Evolutionary conservation across 2,888 invertebrate species (phyloP).

Genomic region (Meganola albula): DNA sequence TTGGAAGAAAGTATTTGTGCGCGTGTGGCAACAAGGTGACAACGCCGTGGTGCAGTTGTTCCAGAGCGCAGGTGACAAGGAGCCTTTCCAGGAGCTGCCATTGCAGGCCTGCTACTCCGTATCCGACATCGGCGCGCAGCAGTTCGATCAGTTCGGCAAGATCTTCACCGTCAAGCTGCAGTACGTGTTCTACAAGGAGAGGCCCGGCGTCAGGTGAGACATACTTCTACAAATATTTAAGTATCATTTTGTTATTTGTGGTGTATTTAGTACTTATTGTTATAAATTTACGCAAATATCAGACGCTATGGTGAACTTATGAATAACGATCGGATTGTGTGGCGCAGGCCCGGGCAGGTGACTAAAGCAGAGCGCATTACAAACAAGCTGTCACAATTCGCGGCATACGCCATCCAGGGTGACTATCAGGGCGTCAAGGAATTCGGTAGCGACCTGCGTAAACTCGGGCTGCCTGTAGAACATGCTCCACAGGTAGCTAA

Average conservation of each 20-base stretch:
- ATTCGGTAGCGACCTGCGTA: conserved; percentile 94
- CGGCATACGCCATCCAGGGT: conserved; percentile 94
- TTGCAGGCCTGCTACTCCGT: conserved; percentile 96
- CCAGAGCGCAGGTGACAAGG: conserved; percentile 89
- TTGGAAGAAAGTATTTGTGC: conserved; percentile 98
- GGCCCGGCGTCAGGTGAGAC: conserved; percentile 89
- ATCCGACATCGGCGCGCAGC: conserved; percentile 96
- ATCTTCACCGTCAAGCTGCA: conserved; percentile 98
- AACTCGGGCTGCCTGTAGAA: conserved; percentile 96
- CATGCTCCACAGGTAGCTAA: conserved; percentile 92
- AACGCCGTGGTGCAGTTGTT: conserved; percentile 91
- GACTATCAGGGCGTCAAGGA: conserved; percentile 96
- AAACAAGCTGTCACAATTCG: conserved; percentile 94
- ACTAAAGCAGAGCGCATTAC: conserved; percentile 95
- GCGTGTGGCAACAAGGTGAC: conserved; percentile 86
- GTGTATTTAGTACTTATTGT: neutral
- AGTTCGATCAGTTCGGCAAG: conserved; percentile 99
- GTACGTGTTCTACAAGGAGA: conserved; percentile 98
- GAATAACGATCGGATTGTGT: neutral
- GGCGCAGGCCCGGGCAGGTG: conserved; percentile 89
- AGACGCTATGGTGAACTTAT: neutral
- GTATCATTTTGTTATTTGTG: too few relatives aligned
- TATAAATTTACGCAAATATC: neutral
- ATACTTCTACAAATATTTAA: too few relatives aligned
- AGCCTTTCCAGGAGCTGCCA: conserved; percentile 96